Evolutionary conservation across 2,797 vertebrate genomes (phyloP), one percentile per base, ranked within the genome.

Genomic region (Xenentodon cancila): DNA sequence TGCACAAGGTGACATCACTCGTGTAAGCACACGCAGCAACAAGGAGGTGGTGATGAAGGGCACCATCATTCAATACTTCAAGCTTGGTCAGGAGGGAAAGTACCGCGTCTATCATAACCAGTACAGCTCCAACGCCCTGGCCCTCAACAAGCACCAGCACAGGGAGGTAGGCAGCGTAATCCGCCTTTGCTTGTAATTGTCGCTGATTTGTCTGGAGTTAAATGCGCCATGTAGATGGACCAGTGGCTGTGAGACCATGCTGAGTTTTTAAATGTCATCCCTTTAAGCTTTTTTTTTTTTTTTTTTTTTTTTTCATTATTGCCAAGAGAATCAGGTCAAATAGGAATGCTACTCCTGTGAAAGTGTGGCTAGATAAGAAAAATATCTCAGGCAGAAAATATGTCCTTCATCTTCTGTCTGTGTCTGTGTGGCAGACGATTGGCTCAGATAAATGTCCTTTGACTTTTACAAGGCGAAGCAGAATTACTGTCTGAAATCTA

Each of bases 81-180:
- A 97, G 67, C 88, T 99, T 53, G 97, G 97, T 57, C 97, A 99
- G 88, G 97, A 99, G 90, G 97, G 97, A 47, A 99, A 98, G 73
- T 99, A 96, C 54, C 94, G 96, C 0, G 94, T 98, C 67, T 99
- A 99, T 79, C 96, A 99, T 71, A 99, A 99, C 82, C 98, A 99
- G 27, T 99, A 98, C 87, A 97, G 96, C 83, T 91, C 95, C 67
- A 99, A 99, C 58, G 92, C 95, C 1, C 93, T 98, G 7, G 96
- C 97, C 16, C 88, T 99, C 85, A 99, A 99, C 90, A 99, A 99
- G 73, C 98, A 99, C 91, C 98, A 99, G 87, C 98, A 99, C 90
- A 92, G 98, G 73, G 98, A 99, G 87, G 91, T 59, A 73, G 86
- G 80, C 47, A 44, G 32, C 50, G 21, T 0, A 0, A 40, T 11